Percentiles rank a stretch among this genome's conserved stretches.
Evolutionary conservation across 2,797 vertebrate species (phyloP).

Genomic region (Eulemur mongoz): DNA sequence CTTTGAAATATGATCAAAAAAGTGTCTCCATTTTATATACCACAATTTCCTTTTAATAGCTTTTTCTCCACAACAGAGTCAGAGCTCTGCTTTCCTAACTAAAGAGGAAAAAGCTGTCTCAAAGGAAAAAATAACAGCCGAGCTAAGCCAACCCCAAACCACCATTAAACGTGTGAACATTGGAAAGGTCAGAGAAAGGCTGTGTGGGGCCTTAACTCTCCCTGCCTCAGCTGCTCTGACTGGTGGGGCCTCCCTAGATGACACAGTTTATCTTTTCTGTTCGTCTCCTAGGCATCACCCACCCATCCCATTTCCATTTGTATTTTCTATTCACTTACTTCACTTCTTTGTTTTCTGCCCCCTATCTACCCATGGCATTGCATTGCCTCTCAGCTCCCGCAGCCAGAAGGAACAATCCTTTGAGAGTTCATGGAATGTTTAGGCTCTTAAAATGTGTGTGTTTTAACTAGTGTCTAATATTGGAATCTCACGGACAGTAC

Average conservation of each 20-base stretch:
- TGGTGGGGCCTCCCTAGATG: neutral
- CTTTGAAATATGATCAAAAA: conserved; percentile 81
- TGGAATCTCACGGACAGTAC: neutral
- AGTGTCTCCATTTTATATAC: conserved; percentile 76
- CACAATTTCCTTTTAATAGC: conserved; percentile 77
- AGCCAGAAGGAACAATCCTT: neutral
- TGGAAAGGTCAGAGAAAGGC: conserved; percentile 62
- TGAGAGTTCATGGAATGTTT: neutral
- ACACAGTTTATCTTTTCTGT: neutral
- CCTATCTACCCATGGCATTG: neutral
- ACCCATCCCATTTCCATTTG: neutral
- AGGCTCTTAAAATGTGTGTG: neutral
- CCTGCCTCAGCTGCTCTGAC: neutral
- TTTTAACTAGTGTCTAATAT: conserved; percentile 42
- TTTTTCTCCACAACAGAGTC: conserved; percentile 71
- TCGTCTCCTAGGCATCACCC: neutral
- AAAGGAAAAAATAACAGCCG: conserved; percentile 59
- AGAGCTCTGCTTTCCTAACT: conserved; percentile 71
- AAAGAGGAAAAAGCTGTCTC: conserved; percentile 65
- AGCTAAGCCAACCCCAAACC: conserved; percentile 51
- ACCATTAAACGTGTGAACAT: conserved; percentile 63
- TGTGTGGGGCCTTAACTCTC: neutral
- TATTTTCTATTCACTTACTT: neutral
- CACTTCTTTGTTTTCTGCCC: neutral
- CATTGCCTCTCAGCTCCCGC: neutral